These are phyloP conservation scores for Orchesella cincta DNA, from an alignment of 1,140 invertebrate species.

Conservation along the genomic window DNA sequence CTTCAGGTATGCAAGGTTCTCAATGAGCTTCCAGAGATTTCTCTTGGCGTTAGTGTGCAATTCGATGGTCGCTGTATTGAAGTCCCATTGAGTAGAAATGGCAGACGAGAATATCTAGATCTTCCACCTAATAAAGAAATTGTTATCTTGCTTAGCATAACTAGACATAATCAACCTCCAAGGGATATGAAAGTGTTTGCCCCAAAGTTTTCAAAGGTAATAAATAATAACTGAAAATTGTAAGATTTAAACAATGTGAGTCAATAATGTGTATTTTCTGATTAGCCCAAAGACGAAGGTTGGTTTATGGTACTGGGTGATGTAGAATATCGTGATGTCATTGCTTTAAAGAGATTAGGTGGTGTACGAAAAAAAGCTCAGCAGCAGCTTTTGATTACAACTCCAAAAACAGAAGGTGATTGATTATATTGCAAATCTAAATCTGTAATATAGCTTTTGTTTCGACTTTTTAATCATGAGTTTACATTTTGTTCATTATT, in stretches of 20 bases:
- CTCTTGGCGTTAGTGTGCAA: slow-evolving; percentile 60
- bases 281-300: slow-evolving; percentile 81
- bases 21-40: slow-evolving; percentile 66
- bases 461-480: no score
- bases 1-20: slow-evolving; percentile 61
- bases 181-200: slow-evolving; percentile 48
- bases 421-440: slow-evolving; percentile 45
- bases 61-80: slow-evolving; percentile 31
- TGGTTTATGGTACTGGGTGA: slow-evolving; percentile 89
- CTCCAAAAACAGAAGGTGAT: slow-evolving; percentile 64
- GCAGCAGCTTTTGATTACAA: slow-evolving; percentile 66
- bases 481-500: slow-evolving; percentile 42
- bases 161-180: slow-evolving; percentile 52
- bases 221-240: slow-evolving; percentile 1
- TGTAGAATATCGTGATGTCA: slow-evolving; percentile 70
- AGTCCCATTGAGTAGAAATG: slow-evolving; percentile 26
- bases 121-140: slow-evolving; percentile 45
- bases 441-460: background rate
- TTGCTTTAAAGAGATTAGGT: slow-evolving; percentile 78
- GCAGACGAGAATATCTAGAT: slow-evolving; percentile 38
- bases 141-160: slow-evolving; percentile 44
- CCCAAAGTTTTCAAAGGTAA: slow-evolving; percentile 49
- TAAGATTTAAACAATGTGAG: background rate
- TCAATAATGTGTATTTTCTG: background rate
- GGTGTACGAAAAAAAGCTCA: slow-evolving; percentile 56